phyloP scores from a whole-genome alignment of 1,140 invertebrate species.

The Dendroctonus valens region DNA sequence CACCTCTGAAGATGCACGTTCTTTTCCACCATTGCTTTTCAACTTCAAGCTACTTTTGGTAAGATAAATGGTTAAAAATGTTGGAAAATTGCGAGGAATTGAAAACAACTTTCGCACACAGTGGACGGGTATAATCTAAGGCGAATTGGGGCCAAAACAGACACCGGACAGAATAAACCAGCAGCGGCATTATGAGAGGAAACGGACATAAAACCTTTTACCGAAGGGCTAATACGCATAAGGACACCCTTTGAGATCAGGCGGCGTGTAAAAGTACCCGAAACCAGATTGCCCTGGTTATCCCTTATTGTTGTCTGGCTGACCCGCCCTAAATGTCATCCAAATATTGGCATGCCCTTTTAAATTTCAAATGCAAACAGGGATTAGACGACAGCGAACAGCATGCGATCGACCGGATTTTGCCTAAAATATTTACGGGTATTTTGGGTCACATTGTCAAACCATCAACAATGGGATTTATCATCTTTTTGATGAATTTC shows the following conservation, averaged over 20 bases:
- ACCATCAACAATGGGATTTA: too few species aligned
- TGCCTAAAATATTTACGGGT: slow-evolving; percentile 6
- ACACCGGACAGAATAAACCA: background rate
- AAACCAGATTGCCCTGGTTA: slow-evolving; percentile 7
- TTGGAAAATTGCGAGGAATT: too few species aligned
- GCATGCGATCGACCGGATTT: slow-evolving; percentile 6
- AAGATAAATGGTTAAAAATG: too few species aligned
- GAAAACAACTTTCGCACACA: too few species aligned
- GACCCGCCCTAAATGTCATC: slow-evolving; percentile 34
- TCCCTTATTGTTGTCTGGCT: slow-evolving; percentile 20
- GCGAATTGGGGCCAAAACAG: too few species aligned
- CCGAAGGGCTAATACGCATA: slow-evolving; percentile 28
- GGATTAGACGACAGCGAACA: slow-evolving; percentile 17
- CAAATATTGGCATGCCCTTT: slow-evolving; percentile 36
- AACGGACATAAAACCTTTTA: slow-evolving; percentile 22
- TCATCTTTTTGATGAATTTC: too few species aligned
- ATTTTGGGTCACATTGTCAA: background rate
- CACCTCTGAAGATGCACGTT: too few species aligned
- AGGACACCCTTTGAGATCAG: slow-evolving; percentile 25
- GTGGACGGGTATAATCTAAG: too few species aligned
- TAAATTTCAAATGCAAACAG: slow-evolving; percentile 18
- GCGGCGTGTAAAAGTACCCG: slow-evolving; percentile 32
- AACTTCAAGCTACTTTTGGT: too few species aligned
- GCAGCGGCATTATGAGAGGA: background rate
- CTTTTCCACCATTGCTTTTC: too few species aligned